phyloP scores from a whole-genome alignment of 2,888 invertebrate species.

The Branchipolynoe longqiensis region DNA sequence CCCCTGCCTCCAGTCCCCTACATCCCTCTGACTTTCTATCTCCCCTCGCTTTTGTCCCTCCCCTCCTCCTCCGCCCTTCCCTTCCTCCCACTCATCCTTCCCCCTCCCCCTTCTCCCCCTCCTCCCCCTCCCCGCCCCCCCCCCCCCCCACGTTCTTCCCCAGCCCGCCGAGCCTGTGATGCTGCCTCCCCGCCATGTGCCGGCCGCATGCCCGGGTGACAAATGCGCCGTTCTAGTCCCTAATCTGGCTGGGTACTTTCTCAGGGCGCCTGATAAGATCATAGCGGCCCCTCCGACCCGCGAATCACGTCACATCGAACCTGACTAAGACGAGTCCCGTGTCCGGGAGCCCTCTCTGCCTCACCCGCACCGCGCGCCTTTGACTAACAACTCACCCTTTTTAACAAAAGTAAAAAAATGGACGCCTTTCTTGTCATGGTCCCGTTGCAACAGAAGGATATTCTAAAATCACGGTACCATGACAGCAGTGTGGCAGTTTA shows the following conservation, averaged over 20 bases:
- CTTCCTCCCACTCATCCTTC: too few species aligned
- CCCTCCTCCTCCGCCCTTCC: too few species aligned
- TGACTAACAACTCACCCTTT: neutral
- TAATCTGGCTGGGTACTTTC: conserved; percentile 24
- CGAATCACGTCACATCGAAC: conserved; percentile 36
- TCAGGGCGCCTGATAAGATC: conserved; percentile 47
- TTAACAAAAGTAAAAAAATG: too few species aligned
- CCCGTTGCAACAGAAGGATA: too few species aligned
- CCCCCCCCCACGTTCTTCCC: neutral
- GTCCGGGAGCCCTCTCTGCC: neutral
- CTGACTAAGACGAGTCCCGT: conserved; percentile 27
- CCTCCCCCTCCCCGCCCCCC: too few species aligned
- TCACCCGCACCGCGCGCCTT: neutral
- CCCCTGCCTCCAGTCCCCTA: too few species aligned
- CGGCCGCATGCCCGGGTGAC: conserved; percentile 21
- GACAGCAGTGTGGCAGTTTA: too few species aligned
- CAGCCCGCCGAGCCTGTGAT: conserved; percentile 2
- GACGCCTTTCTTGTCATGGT: too few species aligned
- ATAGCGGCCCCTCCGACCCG: conserved; percentile 1
- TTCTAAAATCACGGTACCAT: too few species aligned
- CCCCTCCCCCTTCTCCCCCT: too few species aligned
- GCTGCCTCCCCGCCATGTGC: conserved; percentile 5
- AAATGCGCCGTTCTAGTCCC: conserved; percentile 16
- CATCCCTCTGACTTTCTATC: too few species aligned
- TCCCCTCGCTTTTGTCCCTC: too few species aligned